Base-by-base conservation (phyloP, 2,888 invertebrate genomes). In the Carabus problematicus region DNA sequence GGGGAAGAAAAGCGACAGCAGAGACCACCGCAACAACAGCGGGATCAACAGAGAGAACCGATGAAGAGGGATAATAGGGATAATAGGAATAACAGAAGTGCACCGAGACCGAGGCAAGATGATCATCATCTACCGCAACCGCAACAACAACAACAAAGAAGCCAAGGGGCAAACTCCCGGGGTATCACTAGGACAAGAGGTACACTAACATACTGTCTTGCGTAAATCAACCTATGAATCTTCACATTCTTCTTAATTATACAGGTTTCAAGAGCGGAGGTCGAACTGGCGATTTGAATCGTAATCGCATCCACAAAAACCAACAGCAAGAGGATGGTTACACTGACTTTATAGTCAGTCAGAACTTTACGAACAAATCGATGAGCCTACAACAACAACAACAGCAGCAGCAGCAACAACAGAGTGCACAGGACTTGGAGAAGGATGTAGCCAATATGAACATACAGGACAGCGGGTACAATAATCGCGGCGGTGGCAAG, bases 311-410 rank as follows among this genome's bases (percentile, higher is more conserved):
- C 73, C 45, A 74, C 70, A 68, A 45, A 64, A 47, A 73, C 52
- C 43, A 68, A 70, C 70, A 69, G 12, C 74, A 73, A 39, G 75
- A 73, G 14, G 76, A 64, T 59, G 56, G 73, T 45, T 47, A 49
- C 67, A 12, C 72, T 60, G 60, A 78, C 71, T 76, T 72, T 64
- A 77, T 77, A 59, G 76, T 78, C 58, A 72, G 75, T 0, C 79
- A 80, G 61, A 80, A 79, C 77, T 75, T 82, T 79, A 73, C 81
- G 77, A 75, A 81, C 78, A 79, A 82, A 79, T 71, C 82, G 81
- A 60, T 80, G 78, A 67, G 72, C 59, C 72, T 76, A 70, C 75
- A 77, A 64, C 76, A 74, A 43, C 76, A 77, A 69, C 78, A 73
- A 71, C 78, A 81, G 68, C 80, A 82, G 71, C 82, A 83, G 74